Evolutionary conservation across 2,888 invertebrate species (phyloP).

Genomic region (Brenthis hecate): DNA sequence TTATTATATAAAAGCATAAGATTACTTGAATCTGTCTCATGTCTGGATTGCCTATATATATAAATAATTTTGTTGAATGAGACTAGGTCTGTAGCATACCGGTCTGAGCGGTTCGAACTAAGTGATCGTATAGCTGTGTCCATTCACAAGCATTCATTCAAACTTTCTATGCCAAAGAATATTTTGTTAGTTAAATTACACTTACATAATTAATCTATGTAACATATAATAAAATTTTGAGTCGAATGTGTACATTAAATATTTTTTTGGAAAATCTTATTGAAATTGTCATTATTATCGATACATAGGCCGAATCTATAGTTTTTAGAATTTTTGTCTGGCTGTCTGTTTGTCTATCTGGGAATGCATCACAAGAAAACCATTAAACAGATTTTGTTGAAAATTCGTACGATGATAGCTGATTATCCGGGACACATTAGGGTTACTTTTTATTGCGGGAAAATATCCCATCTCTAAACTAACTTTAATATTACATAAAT

Average conservation of each 20-base stretch:
- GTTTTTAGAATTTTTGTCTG: too few relatives aligned
- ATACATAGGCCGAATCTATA: background rate
- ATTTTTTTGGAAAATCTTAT: too few relatives aligned
- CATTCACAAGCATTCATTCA: conserved; percentile 75
- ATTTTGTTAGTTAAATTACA: conserved; percentile 19
- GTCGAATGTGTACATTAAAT: too few relatives aligned
- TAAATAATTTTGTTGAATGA: conserved; percentile 37
- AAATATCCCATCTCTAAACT: too few relatives aligned
- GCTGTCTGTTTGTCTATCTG: too few relatives aligned
- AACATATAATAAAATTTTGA: too few relatives aligned
- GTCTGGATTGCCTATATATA: conserved; percentile 8
- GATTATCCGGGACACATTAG: too few relatives aligned
- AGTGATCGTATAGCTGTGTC: conserved; percentile 51
- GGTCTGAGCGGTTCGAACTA: conserved; percentile 45
- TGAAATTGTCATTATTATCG: background rate
- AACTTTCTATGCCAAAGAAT: conserved; percentile 71
- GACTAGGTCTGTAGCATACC: conserved; percentile 52
- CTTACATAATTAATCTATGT: background rate
- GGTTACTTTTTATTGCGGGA: too few relatives aligned
- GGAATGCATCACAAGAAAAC: too few relatives aligned
- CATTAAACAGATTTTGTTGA: too few relatives aligned
- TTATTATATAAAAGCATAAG: background rate
- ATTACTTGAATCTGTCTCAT: background rate
- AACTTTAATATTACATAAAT: too few relatives aligned
- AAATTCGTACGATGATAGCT: too few relatives aligned